Base-by-base conservation (phyloP, 2,888 invertebrate species). In the Lordiphosa fenestrarum region DNA sequence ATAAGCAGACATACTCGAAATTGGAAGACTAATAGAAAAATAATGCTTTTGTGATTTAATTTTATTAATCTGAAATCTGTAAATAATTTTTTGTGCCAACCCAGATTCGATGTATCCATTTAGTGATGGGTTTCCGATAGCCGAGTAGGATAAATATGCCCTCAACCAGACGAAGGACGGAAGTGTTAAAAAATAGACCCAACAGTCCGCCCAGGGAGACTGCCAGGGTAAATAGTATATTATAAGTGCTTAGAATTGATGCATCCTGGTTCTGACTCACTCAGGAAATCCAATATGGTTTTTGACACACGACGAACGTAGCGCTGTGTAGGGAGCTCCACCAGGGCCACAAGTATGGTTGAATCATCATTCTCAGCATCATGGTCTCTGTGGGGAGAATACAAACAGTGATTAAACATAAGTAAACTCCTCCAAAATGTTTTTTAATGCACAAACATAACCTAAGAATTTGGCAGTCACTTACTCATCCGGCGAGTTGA, bases 211-310 rank as follows among this genome's bases (percentile, higher is more conserved):
- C 90, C 50, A 89, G 77, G 2, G 89, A 88, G 62, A 90, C 89
- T 89, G 63, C n/a, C 74, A 7, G 30, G 9, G 15, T 15, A 30
- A 30, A 9, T 2, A 9, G 30, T 7, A 6, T 7, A 7, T 2
- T 9, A 30, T 7, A 9, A 9, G 7, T 7, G 3, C 7, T 7
- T 30, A 10, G 2, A 6, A 36, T 15, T 12, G 12, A 10, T 30
- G 7, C 3, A 2, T 9, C 30, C n/a, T 0, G n/a, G 25, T 4
- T 7, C 6, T 4, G 5, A 41, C 88, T 89, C 87, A 94, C 94
- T 94, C 12, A 94, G 91, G 66, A 94, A 88, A 87, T 94, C 94
- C 69, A 95, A 85, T 63, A 91, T 89, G 10, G 92, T 93, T 69
- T 92, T 91, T 0, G 93, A 90, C 9, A 94, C 91, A 52, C 92